Evolutionary conservation across 1,140 invertebrate species (phyloP).

Genomic region (Lysiphlebus fabarum): DNA sequence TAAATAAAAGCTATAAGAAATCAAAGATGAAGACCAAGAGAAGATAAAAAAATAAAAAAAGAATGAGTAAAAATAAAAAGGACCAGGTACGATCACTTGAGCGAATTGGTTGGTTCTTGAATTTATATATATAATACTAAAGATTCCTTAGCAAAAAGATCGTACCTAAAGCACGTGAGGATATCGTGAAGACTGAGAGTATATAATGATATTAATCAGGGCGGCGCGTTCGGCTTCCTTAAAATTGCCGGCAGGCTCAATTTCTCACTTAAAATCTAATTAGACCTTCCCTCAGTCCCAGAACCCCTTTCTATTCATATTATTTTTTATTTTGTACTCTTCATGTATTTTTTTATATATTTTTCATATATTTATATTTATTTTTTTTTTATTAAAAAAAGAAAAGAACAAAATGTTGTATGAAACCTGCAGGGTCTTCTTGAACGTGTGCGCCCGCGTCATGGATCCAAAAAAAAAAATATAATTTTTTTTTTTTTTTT

Average conservation of each 20-base stretch:
- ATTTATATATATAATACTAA: too few species aligned
- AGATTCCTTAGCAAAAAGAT: background rate
- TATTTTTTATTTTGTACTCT: constrained; percentile 11
- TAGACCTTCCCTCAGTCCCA: constrained; percentile 41
- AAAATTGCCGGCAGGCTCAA: constrained; percentile 56
- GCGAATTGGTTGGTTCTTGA: background rate
- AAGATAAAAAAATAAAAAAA: background rate
- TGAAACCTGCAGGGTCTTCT: constrained; percentile 1
- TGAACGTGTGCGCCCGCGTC: background rate
- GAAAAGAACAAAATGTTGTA: background rate
- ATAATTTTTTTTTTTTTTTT: constrained; percentile 10
- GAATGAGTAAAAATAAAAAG: background rate
- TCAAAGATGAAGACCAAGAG: too few species aligned
- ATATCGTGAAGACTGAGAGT: constrained; percentile 32
- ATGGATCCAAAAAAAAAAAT: too few species aligned
- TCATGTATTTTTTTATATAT: constrained; percentile 1
- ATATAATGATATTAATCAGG: constrained; percentile 55
- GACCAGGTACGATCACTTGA: too few species aligned
- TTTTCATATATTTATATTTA: constrained; percentile 7
- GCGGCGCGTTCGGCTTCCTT: constrained; percentile 52
- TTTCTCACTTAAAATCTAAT: constrained; percentile 57
- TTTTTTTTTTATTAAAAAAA: constrained; percentile 14
- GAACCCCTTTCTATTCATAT: constrained; percentile 18
- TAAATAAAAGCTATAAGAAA: too few species aligned
- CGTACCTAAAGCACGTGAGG: constrained; percentile 3